A percentile compares a stretch with the other conserved stretches of the same genome.
Conservation (phyloP, 1,140 invertebrate species). For the Drepana arcuata region DNA sequence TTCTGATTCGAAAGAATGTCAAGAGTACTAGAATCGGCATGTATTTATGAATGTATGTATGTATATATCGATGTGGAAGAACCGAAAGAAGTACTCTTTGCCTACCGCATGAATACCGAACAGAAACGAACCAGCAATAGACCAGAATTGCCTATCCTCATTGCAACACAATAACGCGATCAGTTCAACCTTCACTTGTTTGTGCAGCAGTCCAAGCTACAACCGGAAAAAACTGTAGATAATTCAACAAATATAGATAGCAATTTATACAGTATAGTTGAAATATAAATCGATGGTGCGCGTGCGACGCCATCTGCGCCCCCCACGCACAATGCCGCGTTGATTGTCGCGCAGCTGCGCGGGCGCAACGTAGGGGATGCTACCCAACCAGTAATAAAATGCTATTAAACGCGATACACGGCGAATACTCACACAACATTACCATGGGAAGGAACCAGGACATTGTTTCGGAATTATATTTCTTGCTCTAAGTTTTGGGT, state of each 20-base stretch:
- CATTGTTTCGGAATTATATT: too few relatives aligned
- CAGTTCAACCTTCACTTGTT: neutral
- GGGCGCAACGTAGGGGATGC: conserved; percentile 20
- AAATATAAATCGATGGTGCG: conserved; percentile 23
- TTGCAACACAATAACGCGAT: neutral
- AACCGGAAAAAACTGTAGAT: too few relatives aligned
- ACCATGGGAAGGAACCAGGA: too few relatives aligned
- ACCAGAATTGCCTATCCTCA: neutral
- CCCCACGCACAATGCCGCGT: conserved; percentile 45
- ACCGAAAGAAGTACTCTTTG: neutral
- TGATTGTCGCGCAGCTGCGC: conserved; percentile 52
- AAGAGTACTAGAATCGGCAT: neutral
- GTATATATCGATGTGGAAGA: neutral
- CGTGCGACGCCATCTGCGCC: conserved; percentile 50
- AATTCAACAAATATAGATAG: conserved; percentile 16
- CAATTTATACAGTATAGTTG: too few relatives aligned
- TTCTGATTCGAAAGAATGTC: neutral
- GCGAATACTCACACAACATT: too few relatives aligned
- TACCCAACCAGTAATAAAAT: neutral
- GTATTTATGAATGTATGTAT: neutral
- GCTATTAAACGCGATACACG: conserved; percentile 1
- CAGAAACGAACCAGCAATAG: neutral
- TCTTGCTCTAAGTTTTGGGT: too few relatives aligned
- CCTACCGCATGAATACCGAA: neutral
- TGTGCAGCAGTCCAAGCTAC: neutral